Evolutionary conservation across 2,888 invertebrate genomes (phyloP).

Genomic region (Nomada hirtipes): DNA sequence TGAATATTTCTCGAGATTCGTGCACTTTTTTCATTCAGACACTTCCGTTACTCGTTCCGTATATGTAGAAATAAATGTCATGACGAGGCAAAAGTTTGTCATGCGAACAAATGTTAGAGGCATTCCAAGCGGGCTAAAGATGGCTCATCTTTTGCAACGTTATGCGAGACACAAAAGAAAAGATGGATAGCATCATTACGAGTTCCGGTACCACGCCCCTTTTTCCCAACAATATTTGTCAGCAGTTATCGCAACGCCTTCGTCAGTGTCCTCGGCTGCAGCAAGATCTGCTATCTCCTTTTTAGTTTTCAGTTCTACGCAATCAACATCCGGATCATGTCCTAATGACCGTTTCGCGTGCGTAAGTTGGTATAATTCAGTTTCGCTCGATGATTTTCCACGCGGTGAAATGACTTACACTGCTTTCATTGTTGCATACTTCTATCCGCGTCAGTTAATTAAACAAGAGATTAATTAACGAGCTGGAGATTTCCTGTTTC

Average conservation of each 20-base stretch:
- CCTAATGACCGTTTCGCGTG: slow-evolving; percentile 56
- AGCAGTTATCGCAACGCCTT: slow-evolving; percentile 76
- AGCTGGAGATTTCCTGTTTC: slow-evolving; percentile 36
- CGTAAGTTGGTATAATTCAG: slow-evolving; percentile 44
- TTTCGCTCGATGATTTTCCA: slow-evolving; percentile 39
- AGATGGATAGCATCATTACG: slow-evolving; percentile 84
- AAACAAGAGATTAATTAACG: slow-evolving; percentile 48
- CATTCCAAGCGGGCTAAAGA: slow-evolving; percentile 36
- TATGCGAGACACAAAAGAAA: slow-evolving; percentile 83
- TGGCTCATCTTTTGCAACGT: slow-evolving; percentile 82
- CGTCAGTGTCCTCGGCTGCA: slow-evolving; percentile 82
- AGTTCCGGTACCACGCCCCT: slow-evolving; percentile 72
- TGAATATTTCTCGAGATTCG: too few species aligned
- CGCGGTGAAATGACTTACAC: slow-evolving; percentile 40
- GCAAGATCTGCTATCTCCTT: slow-evolving; percentile 69
- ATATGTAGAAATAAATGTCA: too few species aligned
- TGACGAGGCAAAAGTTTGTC: slow-evolving; percentile 19
- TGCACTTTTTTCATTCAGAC: too few species aligned
- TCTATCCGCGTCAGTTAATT: slow-evolving; percentile 43
- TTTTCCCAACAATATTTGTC: slow-evolving; percentile 82
- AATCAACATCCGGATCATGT: slow-evolving; percentile 51
- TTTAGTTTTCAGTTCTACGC: slow-evolving; percentile 24
- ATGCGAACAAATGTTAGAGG: slow-evolving; percentile 52
- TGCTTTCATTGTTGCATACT: slow-evolving; percentile 39
- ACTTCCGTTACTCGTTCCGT: too few species aligned